phyloP scores from a whole-genome alignment of 2,113 vertebrate genomes.

The Pterophyllum scalare region DNA sequence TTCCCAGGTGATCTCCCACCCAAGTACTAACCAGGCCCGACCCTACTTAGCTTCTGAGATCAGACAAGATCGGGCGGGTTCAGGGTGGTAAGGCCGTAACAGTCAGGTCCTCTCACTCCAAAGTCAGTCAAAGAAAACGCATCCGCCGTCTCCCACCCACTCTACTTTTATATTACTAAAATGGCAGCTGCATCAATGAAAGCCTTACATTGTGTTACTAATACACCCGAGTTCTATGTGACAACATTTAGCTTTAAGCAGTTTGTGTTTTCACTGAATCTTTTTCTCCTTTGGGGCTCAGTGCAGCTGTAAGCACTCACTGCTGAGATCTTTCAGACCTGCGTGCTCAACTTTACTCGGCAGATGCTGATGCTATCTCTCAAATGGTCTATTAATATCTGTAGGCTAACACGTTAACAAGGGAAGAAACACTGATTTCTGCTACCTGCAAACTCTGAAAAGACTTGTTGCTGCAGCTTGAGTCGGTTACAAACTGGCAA shows the following conservation, averaged over 20 bases:
- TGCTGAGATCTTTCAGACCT: background rate
- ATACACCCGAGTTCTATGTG: background rate
- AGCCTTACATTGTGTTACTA: background rate
- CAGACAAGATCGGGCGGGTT: too few species aligned
- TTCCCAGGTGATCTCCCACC: too few species aligned
- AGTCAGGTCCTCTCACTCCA: too few species aligned
- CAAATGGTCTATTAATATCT: background rate
- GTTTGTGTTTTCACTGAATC: background rate
- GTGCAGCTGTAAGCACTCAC: background rate
- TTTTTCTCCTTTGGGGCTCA: background rate
- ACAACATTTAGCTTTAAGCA: conserved; percentile 10
- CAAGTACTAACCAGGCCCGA: too few species aligned
- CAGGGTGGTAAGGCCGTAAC: too few species aligned
- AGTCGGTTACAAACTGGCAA: background rate
- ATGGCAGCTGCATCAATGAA: background rate
- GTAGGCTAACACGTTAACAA: background rate
- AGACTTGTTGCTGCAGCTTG: background rate
- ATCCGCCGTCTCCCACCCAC: background rate
- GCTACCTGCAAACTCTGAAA: background rate
- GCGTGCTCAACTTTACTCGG: background rate
- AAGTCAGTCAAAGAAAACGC: background rate
- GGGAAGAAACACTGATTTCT: background rate
- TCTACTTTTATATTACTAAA: background rate
- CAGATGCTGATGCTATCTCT: background rate
- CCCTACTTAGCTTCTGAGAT: too few species aligned